Conservation (phyloP, 2,113 vertebrate species). For the Candoia aspera region DNA sequence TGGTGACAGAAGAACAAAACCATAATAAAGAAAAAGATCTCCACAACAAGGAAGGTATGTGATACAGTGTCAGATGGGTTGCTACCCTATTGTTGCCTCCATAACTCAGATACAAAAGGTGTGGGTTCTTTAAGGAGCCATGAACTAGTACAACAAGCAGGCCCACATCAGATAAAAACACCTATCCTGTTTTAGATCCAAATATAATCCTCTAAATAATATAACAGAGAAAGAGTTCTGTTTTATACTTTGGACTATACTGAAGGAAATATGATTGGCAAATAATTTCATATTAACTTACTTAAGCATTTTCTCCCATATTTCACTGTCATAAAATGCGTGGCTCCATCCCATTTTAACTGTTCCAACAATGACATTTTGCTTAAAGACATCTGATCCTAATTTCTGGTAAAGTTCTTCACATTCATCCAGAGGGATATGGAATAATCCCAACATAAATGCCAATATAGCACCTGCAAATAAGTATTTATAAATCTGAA, state of each 20-base stretch:
- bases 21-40: neutral
- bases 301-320: slow-evolving; percentile 95
- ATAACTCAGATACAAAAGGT: neutral
- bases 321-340: slow-evolving; percentile 94
- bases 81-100: neutral
- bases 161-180: neutral
- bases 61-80: neutral
- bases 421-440: slow-evolving; percentile 89
- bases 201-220: neutral
- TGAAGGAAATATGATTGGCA: neutral
- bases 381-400: slow-evolving; percentile 94
- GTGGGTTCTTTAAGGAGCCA: neutral
- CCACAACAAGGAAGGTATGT: neutral
- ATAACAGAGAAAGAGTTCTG: neutral
- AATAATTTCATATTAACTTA: slow-evolving; percentile 72
- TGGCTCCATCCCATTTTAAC: slow-evolving; percentile 99
- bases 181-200: neutral
- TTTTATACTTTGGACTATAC: slow-evolving; percentile 11
- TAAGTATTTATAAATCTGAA: slow-evolving; percentile 43
- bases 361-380: slow-evolving; percentile 94
- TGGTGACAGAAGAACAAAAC: neutral
- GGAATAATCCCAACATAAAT: slow-evolving; percentile 94
- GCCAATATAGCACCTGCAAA: slow-evolving; percentile 90
- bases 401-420: slow-evolving; percentile 91
- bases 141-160: neutral